Conservation (phyloP, 64 coral and sea anemone species). For the Pocillopora verrucosa region DNA sequence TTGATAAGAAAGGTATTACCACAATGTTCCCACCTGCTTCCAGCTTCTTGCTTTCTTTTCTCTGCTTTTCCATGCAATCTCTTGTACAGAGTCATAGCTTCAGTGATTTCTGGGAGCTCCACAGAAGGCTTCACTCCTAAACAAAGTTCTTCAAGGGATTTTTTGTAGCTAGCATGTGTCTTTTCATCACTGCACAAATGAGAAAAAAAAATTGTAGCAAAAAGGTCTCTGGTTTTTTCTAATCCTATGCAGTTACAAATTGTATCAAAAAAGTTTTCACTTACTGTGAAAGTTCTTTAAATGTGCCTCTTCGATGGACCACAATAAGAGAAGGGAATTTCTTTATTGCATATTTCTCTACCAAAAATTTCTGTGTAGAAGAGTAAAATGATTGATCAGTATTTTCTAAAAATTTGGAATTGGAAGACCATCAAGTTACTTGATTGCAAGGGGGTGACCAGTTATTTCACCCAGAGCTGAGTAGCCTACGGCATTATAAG, state of each 20-base stretch:
- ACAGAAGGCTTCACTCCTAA: conserved; percentile 38
- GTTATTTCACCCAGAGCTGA: no score
- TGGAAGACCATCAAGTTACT: neutral
- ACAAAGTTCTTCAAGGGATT: conserved; percentile 46
- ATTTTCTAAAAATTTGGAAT: neutral
- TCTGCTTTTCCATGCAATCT: conserved; percentile 21
- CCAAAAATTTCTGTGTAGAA: conserved; percentile 43
- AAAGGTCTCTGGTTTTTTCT: neutral
- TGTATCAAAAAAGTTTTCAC: neutral
- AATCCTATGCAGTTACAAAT: neutral
- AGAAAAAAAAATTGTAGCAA: neutral
- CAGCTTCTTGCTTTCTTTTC: conserved; percentile 37
- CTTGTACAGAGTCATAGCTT: conserved; percentile 52
- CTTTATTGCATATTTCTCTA: conserved; percentile 55
- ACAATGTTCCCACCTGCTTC: conserved; percentile 30
- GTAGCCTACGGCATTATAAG: no score
- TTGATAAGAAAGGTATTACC: neutral
- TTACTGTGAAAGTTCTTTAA: conserved; percentile 65
- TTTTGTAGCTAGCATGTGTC: conserved; percentile 81
- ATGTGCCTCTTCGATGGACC: conserved; percentile 48
- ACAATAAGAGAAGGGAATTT: conserved; percentile 69
- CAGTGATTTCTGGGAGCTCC: conserved; percentile 37
- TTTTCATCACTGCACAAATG: conserved; percentile 21
- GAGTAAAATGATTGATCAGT: neutral
- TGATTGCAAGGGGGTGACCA: no score